phyloP scores from a whole-genome alignment of 1,140 invertebrate genomes.

The Trachelipus rathkii region DNA sequence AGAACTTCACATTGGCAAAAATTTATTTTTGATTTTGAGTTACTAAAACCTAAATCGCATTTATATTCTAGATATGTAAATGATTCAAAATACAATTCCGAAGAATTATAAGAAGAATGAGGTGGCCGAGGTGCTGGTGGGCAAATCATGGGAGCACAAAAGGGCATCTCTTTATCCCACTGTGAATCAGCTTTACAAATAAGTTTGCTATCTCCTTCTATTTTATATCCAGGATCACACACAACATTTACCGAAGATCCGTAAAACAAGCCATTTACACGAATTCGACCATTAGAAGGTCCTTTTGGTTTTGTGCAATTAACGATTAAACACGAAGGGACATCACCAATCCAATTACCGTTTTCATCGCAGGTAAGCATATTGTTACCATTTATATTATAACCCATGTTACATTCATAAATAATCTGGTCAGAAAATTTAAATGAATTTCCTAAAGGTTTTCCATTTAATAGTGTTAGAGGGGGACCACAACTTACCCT shows the following conservation, averaged over 20 bases:
- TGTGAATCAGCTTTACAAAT: conserved; percentile 34
- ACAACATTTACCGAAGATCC: conserved; percentile 34
- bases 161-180: conserved; percentile 40
- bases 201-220: conserved; percentile 29
- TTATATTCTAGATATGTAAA: conserved; percentile 36
- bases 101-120: conserved; percentile 41
- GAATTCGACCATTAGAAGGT: conserved; percentile 36
- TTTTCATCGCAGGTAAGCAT: conserved; percentile 53
- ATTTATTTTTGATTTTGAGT: no score
- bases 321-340: conserved; percentile 35
- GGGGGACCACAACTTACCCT: conserved; percentile 39
- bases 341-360: conserved; percentile 53
- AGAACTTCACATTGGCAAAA: no score
- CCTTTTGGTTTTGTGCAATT: conserved; percentile 41
- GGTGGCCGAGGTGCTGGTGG: conserved; percentile 31
- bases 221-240: conserved; percentile 35
- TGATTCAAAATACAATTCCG: conserved; percentile 36
- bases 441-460: conserved; percentile 29
- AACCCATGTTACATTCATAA: conserved; percentile 37
- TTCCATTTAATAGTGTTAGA: conserved; percentile 30
- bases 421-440: conserved; percentile 40
- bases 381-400: conserved; percentile 29
- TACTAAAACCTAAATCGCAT: no score
- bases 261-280: conserved; percentile 34
- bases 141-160: conserved; percentile 40